Evolutionary conservation across 1,140 invertebrate species (phyloP).

Genomic region (Pachypsylla venusta): DNA sequence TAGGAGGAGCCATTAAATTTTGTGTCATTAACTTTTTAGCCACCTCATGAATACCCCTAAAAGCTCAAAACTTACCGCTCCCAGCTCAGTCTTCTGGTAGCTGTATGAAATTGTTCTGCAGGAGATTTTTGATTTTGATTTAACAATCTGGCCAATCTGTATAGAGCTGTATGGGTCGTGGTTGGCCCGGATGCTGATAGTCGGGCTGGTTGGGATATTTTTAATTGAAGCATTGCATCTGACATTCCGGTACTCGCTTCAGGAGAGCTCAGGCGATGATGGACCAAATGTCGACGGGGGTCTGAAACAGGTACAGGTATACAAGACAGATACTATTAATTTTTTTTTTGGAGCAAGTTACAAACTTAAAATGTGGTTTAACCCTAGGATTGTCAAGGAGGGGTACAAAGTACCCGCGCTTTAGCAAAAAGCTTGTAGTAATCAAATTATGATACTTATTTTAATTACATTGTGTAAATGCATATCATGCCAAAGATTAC

Average conservation of each 20-base stretch:
- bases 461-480: too few relatives aligned
- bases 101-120: conserved; percentile 14
- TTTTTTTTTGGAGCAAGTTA: too few relatives aligned
- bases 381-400: background rate
- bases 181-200: conserved; percentile 16
- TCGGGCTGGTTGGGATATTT: conserved; percentile 12
- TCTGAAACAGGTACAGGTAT: background rate
- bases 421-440: background rate
- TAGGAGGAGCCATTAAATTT: too few relatives aligned
- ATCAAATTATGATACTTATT: background rate
- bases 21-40: too few relatives aligned
- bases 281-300: conserved; percentile 19
- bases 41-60: too few relatives aligned
- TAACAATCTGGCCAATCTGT: conserved; percentile 48
- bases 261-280: conserved; percentile 24
- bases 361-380: too few relatives aligned
- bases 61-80: conserved; percentile 62
- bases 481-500: too few relatives aligned
- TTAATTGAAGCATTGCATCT: conserved; percentile 12
- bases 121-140: conserved; percentile 38
- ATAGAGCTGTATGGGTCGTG: conserved; percentile 38
- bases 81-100: conserved; percentile 51
- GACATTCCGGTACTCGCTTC: conserved; percentile 17
- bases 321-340: background rate
- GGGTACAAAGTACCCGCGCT: background rate